phyloP scores from a whole-genome alignment of 2,888 invertebrate genomes.

The Melanotus villosus region DNA sequence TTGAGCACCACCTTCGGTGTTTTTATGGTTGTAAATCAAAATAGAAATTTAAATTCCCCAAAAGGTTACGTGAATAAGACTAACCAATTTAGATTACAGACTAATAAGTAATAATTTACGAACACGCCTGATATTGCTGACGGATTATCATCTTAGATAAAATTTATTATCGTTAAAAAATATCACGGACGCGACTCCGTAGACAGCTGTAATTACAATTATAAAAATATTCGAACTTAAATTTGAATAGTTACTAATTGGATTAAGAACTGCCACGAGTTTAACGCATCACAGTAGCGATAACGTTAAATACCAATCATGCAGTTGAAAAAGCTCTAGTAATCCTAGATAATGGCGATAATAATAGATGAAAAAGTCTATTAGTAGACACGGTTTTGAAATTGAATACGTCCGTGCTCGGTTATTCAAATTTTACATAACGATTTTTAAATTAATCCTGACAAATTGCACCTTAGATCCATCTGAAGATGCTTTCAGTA shows the following conservation, averaged over 20 bases:
- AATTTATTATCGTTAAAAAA: constrained; percentile 37
- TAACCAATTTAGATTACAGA: constrained; percentile 34
- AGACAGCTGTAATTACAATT: constrained; percentile 42
- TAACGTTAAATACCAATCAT: constrained; percentile 32
- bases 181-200: constrained; percentile 20
- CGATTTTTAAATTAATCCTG: constrained; percentile 32
- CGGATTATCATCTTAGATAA: constrained; percentile 32
- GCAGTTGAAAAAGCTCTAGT: constrained; percentile 34
- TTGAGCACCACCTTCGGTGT: not conserved
- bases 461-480: constrained; percentile 21
- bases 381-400: constrained; percentile 22
- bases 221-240: constrained; percentile 37
- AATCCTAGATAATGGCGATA: constrained; percentile 39
- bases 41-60: constrained; percentile 17
- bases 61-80: constrained; percentile 10
- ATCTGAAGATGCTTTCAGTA: not conserved
- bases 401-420: constrained; percentile 15
- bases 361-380: constrained; percentile 36
- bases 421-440: constrained; percentile 27
- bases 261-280: constrained; percentile 25
- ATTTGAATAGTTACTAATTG: constrained; percentile 43
- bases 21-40: constrained; percentile 9
- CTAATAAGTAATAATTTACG: constrained; percentile 37
- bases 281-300: constrained; percentile 24
- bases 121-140: constrained; percentile 22